Percentiles rank a stretch among this genome's conserved stretches.
phyloP scores from a whole-genome alignment of 2,113 vertebrate genomes.

The Cervus canadensis region DNA sequence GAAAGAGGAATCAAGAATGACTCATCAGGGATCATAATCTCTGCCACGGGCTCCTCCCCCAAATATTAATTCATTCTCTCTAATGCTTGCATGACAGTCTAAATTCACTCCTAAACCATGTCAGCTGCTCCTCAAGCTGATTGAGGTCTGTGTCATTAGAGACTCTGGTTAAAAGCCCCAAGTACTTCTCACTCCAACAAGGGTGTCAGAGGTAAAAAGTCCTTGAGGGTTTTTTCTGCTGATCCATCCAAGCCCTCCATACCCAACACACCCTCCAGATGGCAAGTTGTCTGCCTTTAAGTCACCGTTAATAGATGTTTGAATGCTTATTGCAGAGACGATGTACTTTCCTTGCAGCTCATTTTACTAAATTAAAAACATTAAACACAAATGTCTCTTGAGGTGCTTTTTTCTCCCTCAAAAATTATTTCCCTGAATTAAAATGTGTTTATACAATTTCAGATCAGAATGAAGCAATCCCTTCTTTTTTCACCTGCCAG shows the following conservation, averaged over 20 bases:
- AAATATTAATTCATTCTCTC: constrained; percentile 60
- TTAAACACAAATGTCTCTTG: constrained; percentile 79
- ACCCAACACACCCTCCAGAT: constrained; percentile 55
- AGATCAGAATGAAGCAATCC: constrained; percentile 75
- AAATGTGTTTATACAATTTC: constrained; percentile 78
- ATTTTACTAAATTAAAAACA: constrained; percentile 83
- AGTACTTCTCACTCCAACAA: constrained; percentile 56
- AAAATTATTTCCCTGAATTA: constrained; percentile 71
- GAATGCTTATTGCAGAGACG: constrained; percentile 60
- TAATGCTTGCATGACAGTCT: constrained; percentile 33
- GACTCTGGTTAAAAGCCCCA: constrained; percentile 36
- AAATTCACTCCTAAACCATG: constrained; percentile 39
- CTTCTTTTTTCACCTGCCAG: constrained; percentile 64
- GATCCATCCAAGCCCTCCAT: constrained; percentile 41
- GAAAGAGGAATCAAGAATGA: constrained; percentile 12
- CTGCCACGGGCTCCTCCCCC: neutral
- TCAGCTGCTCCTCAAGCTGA: constrained; percentile 60
- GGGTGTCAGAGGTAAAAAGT: constrained; percentile 68
- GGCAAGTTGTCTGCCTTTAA: constrained; percentile 67
- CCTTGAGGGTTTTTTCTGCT: constrained; percentile 51
- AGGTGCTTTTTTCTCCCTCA: constrained; percentile 71
- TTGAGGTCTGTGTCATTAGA: constrained; percentile 45
- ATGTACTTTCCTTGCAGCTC: constrained; percentile 72
- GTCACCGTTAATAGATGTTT: constrained; percentile 64
- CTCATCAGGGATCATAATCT: neutral